Percentiles rank a stretch among this genome's conserved stretches.
These are phyloP conservation scores for Julus scanicus DNA, from an alignment of 2,888 invertebrate species.

Conservation along the genomic window DNA sequence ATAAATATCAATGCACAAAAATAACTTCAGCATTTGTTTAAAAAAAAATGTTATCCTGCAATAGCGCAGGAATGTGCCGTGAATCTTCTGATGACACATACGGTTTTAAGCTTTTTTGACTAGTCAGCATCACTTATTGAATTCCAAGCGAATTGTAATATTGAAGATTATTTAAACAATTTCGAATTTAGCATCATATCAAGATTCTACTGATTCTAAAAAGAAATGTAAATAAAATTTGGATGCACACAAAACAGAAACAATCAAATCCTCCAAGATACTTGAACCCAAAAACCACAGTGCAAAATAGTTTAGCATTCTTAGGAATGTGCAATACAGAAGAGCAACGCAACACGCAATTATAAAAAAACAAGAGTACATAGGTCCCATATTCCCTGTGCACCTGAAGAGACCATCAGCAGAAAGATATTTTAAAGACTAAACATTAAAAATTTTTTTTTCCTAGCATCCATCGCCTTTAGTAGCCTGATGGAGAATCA, in stretches of 20 bases:
- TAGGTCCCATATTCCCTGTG: not conserved
- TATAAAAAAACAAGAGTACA: not conserved
- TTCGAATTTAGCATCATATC: not conserved
- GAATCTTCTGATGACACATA: too few species aligned
- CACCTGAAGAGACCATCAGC: not conserved
- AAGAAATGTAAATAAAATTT: not conserved
- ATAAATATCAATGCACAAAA: not conserved
- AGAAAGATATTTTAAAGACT: not conserved
- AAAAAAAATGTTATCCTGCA: too few species aligned
- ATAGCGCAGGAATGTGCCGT: too few species aligned
- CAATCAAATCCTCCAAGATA: not conserved
- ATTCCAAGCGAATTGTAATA: too few species aligned
- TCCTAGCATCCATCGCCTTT: not conserved
- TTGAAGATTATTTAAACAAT: too few species aligned
- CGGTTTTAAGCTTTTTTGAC: too few species aligned
- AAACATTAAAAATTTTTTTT: not conserved
- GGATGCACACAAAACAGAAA: not conserved
- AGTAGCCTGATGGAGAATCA: not conserved
- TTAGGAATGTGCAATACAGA: not conserved
- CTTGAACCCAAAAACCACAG: not conserved
- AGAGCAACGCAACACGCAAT: not conserved
- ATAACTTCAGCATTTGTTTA: too few species aligned
- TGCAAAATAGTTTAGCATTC: not conserved
- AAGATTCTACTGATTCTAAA: not conserved
- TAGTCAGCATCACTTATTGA: too few species aligned